A percentile compares a stretch with the other conserved stretches of the same genome.
Evolutionary conservation across 2,113 vertebrate genomes (phyloP).

Genomic region (Columba livia): DNA sequence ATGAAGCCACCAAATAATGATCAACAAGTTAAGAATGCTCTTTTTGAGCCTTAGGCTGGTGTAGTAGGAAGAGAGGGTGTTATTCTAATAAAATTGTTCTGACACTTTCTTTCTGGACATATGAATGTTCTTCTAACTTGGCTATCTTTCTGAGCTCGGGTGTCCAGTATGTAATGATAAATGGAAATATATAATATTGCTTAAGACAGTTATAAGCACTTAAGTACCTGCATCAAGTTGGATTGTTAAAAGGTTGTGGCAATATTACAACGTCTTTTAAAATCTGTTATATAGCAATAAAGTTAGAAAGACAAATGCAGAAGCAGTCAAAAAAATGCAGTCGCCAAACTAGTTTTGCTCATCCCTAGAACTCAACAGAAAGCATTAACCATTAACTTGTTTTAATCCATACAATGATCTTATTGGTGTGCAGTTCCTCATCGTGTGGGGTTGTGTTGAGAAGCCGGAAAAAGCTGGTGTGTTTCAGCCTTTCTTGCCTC

Average conservation of each 20-base stretch:
- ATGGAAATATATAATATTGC: not conserved
- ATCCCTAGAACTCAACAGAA: not conserved
- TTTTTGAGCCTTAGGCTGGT: not conserved
- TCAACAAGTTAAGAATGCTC: not conserved
- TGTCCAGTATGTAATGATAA: not conserved
- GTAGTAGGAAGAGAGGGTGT: not conserved
- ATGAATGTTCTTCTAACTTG: not conserved
- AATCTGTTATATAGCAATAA: not conserved
- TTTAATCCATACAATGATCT: not conserved
- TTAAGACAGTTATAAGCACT: not conserved
- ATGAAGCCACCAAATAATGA: not conserved
- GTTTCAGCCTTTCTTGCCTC: not conserved
- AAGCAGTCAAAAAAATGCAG: not conserved
- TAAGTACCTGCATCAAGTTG: not conserved
- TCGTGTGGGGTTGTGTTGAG: not conserved
- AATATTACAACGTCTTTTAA: not conserved
- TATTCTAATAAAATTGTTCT: not conserved
- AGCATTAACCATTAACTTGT: not conserved
- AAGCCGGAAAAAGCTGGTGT: not conserved
- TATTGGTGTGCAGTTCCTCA: not conserved
- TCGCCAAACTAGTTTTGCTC: not conserved
- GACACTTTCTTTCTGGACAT: not conserved
- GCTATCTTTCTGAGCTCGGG: not conserved
- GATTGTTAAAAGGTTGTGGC: not conserved
- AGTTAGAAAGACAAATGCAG: not conserved